phyloP scores from a whole-genome alignment of 2,113 vertebrate genomes.

The Patagioenas fasciata region DNA sequence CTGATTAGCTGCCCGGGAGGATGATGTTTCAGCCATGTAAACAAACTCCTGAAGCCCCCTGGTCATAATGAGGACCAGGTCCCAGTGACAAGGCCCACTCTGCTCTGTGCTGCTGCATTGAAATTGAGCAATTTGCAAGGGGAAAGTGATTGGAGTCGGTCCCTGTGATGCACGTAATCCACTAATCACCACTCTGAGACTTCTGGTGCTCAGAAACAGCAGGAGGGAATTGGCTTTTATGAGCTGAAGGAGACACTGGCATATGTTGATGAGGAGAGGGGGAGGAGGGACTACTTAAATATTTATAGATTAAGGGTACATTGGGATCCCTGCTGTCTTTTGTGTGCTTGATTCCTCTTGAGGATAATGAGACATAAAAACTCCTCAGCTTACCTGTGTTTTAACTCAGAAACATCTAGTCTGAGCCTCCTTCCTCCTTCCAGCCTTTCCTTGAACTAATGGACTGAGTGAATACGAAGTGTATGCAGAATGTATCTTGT shows the following conservation, averaged over 20 bases:
- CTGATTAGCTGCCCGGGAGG: slow-evolving; percentile 72
- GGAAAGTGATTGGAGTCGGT: slow-evolving; percentile 77
- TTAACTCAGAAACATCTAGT: neutral
- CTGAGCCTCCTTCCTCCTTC: neutral
- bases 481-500: too few relatives aligned
- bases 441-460: too few relatives aligned
- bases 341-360: neutral
- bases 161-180: slow-evolving; percentile 73
- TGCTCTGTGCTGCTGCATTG: slow-evolving; percentile 72
- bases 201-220: slow-evolving; percentile 55
- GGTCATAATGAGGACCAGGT: slow-evolving; percentile 71
- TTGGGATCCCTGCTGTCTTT: slow-evolving; percentile 38
- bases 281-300: slow-evolving; percentile 61
- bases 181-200: slow-evolving; percentile 74
- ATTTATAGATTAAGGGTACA: slow-evolving; percentile 60
- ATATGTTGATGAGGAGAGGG: slow-evolving; percentile 57
- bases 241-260: slow-evolving; percentile 63
- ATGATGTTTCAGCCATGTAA: slow-evolving; percentile 65
- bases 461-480: neutral
- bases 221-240: slow-evolving; percentile 66
- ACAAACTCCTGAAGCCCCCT: slow-evolving; percentile 71
- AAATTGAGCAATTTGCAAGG: slow-evolving; percentile 74
- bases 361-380: neutral
- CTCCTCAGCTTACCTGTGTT: neutral
- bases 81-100: slow-evolving; percentile 43